phyloP scores from a whole-genome alignment of 1,140 invertebrate genomes.

The Heliconius congener region DNA sequence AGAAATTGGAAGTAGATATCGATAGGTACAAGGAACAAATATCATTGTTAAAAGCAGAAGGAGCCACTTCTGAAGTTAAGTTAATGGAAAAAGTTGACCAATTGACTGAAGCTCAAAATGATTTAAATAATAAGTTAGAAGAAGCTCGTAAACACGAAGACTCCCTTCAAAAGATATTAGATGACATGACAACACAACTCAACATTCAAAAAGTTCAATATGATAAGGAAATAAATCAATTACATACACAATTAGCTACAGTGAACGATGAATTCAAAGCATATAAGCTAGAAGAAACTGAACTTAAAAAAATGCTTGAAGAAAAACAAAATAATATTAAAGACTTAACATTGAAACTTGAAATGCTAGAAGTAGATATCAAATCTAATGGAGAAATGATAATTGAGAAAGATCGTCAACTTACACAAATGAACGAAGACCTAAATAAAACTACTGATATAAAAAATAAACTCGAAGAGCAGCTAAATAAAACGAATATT shows the following conservation, averaged over 20 bases:
- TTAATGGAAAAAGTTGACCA: conserved; percentile 79
- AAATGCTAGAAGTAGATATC: conserved; percentile 76
- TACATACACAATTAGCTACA: conserved; percentile 54
- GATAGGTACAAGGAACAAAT: conserved; percentile 74
- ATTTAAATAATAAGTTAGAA: conserved; percentile 79
- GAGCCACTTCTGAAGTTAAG: conserved; percentile 74
- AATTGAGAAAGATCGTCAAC: conserved; percentile 78
- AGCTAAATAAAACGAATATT: conserved; percentile 58
- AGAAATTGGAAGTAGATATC: conserved; percentile 70
- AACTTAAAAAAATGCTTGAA: conserved; percentile 56
- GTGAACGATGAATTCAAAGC: conserved; percentile 58
- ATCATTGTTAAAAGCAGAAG: conserved; percentile 68
- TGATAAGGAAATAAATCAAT: conserved; percentile 66
- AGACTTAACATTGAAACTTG: conserved; percentile 71
- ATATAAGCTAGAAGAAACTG: conserved; percentile 54
- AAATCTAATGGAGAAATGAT: conserved; percentile 77
- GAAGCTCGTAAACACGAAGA: conserved; percentile 75
- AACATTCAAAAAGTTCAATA: conserved; percentile 63
- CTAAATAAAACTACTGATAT: conserved; percentile 77
- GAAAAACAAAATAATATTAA: conserved; percentile 76
- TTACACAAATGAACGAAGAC: conserved; percentile 78
- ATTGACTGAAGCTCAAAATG: conserved; percentile 76
- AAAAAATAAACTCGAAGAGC: conserved; percentile 76
- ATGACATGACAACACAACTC: conserved; percentile 69
- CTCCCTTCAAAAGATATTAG: conserved; percentile 72